Evolutionary conservation across 37 sponge, comb jelly and placozoan species (phyloP).

Genomic region (Aphrocallistes beatrix): DNA sequence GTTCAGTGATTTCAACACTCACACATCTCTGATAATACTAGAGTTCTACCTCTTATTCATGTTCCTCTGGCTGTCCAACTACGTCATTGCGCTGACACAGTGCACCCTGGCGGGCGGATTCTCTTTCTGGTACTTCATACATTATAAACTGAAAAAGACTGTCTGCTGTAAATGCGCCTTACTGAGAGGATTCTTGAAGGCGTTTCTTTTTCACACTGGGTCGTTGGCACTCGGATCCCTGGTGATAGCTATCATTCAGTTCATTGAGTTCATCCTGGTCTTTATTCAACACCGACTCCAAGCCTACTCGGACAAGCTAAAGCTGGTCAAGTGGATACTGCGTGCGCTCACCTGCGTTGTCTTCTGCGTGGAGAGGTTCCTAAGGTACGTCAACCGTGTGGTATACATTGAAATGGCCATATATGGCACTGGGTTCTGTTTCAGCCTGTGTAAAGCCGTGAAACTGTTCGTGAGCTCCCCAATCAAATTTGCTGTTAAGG

Average conservation of each 20-base stretch:
- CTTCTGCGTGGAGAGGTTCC: neutral
- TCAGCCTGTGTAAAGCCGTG: neutral
- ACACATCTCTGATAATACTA: neutral
- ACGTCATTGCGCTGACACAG: neutral
- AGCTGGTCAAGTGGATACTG: neutral
- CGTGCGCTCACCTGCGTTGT: neutral
- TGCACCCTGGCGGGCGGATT: conserved; percentile 2
- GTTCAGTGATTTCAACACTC: neutral
- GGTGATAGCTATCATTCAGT: neutral
- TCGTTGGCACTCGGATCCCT: neutral
- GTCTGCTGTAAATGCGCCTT: neutral
- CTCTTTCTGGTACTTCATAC: neutral
- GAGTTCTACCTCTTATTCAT: neutral
- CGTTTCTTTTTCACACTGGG: neutral
- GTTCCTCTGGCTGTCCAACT: conserved; percentile 17
- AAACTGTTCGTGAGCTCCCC: neutral
- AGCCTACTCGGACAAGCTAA: neutral
- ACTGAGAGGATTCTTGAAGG: neutral
- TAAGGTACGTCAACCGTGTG: neutral
- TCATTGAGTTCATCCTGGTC: neutral
- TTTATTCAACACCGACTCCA: neutral
- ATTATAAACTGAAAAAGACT: neutral
- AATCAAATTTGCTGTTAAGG: neutral
- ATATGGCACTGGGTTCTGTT: neutral
- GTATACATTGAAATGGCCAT: neutral